Conservation (phyloP, 1,140 invertebrate genomes). For the Caenorhabditis latens region DNA sequence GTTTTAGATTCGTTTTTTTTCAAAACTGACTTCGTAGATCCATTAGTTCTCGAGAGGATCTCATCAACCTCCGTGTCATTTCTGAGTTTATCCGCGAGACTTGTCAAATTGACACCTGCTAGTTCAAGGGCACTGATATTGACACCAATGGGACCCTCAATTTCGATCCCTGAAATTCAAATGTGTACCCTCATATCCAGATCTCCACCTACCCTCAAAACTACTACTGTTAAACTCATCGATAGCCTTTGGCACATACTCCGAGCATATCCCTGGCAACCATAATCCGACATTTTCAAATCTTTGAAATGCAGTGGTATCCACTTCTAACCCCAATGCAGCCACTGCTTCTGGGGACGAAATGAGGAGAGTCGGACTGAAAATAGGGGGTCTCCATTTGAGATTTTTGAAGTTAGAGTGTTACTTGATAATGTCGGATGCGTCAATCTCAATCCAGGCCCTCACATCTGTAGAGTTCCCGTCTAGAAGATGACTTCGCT, state of each 20-base stretch:
- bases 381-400: conserved; percentile 7
- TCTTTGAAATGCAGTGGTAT: conserved; percentile 65
- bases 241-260: conserved; percentile 76
- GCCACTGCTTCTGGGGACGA: conserved; percentile 65
- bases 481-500: conserved; percentile 62
- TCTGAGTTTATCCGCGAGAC: conserved; percentile 74
- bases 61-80: conserved; percentile 78
- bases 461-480: conserved; percentile 45
- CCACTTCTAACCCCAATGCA: conserved; percentile 68
- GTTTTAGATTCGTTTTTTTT: too few relatives aligned
- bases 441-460: conserved; percentile 74
- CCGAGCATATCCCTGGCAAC: conserved; percentile 75
- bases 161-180: conserved; percentile 74
- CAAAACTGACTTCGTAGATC: conserved; percentile 69
- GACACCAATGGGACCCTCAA: conserved; percentile 77
- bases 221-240: conserved; percentile 76
- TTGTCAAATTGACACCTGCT: conserved; percentile 77
- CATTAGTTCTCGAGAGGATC: conserved; percentile 73
- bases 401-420: not conserved
- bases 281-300: conserved; percentile 72
- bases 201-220: conserved; percentile 70
- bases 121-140: conserved; percentile 75
- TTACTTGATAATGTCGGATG: conserved; percentile 73
- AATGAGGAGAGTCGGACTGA: conserved; percentile 72
- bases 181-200: not conserved